phyloP scores from a whole-genome alignment of 1,140 invertebrate species.

The Heterodera carotae region DNA sequence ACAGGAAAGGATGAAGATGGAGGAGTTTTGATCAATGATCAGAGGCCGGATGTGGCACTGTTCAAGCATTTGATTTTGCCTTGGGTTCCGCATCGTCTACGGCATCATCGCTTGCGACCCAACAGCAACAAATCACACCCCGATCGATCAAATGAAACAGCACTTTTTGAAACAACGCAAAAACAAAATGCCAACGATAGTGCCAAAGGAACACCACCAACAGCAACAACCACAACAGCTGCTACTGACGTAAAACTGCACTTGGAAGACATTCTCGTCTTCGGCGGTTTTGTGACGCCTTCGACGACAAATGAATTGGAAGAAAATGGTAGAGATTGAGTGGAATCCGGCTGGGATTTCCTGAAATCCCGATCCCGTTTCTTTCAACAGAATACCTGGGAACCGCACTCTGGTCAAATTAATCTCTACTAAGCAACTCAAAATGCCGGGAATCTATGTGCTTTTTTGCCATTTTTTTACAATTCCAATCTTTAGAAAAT shows the following conservation, averaged over 20 bases:
- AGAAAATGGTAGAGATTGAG: not conserved
- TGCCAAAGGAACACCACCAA: not conserved
- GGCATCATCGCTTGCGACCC: conserved; percentile 1
- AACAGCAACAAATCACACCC: not conserved
- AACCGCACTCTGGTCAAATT: no score
- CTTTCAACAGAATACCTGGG: no score
- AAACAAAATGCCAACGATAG: conserved; percentile 17
- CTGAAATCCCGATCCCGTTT: no score
- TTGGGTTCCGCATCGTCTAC: conserved; percentile 19
- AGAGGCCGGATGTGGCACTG: conserved; percentile 6
- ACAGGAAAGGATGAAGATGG: not conserved
- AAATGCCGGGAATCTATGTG: no score
- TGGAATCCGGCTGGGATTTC: not conserved
- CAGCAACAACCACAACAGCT: conserved; percentile 5
- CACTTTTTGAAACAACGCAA: not conserved
- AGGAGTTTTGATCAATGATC: not conserved
- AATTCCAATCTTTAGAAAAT: no score
- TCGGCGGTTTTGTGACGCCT: not conserved
- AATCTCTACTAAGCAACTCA: no score
- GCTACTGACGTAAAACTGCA: not conserved
- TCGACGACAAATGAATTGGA: not conserved
- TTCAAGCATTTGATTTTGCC: conserved; percentile 19
- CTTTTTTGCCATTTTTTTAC: no score
- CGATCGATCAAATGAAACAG: not conserved
- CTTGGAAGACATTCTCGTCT: conserved; percentile 8